Evolutionary conservation across 2,797 vertebrate species (phyloP).

Genomic region (Ptychobarbus kaznakovi): DNA sequence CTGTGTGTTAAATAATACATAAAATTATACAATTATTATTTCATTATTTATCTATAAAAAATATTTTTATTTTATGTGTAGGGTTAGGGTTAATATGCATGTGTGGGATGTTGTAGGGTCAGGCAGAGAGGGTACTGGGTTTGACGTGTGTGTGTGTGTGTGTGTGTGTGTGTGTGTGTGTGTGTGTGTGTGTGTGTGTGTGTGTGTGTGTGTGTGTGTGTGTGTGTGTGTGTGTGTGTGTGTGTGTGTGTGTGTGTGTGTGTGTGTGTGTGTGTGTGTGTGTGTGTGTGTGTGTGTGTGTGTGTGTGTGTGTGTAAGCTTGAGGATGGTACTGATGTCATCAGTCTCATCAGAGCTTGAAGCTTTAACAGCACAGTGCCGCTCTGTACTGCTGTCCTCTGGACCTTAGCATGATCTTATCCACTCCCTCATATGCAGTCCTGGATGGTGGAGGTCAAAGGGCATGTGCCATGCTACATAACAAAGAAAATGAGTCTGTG

Average conservation of each 20-base stretch:
- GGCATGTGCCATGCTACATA: slow-evolving; percentile 8
- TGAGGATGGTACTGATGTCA: slow-evolving; percentile 42
- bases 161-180: slow-evolving; percentile 32
- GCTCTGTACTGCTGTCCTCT: slow-evolving; percentile 18
- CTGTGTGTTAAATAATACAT: not conserved
- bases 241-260: slow-evolving; percentile 28
- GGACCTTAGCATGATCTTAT: not conserved
- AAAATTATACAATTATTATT: not conserved
- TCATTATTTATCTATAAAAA: not conserved
- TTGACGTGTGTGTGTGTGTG: slow-evolving; percentile 28
- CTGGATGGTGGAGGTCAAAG: slow-evolving; percentile 12
- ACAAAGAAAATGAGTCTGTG: not conserved
- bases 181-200: slow-evolving; percentile 12
- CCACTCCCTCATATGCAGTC: slow-evolving; percentile 12
- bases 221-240: slow-evolving; percentile 32
- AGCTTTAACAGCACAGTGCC: not conserved
- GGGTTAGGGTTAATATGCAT: slow-evolving; percentile 16
- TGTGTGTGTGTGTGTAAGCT: slow-evolving; percentile 19
- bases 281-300: slow-evolving; percentile 20
- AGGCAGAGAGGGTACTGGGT: not conserved
- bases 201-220: slow-evolving; percentile 37
- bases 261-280: slow-evolving; percentile 32
- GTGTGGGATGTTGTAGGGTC: slow-evolving; percentile 12
- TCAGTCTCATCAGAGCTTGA: slow-evolving; percentile 10
- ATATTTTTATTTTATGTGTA: not conserved